A percentile compares a stretch with the other conserved stretches of the same genome.
These are phyloP conservation scores for Selenia dentaria DNA, from an alignment of 2,888 invertebrate species.

Conservation along the genomic window DNA sequence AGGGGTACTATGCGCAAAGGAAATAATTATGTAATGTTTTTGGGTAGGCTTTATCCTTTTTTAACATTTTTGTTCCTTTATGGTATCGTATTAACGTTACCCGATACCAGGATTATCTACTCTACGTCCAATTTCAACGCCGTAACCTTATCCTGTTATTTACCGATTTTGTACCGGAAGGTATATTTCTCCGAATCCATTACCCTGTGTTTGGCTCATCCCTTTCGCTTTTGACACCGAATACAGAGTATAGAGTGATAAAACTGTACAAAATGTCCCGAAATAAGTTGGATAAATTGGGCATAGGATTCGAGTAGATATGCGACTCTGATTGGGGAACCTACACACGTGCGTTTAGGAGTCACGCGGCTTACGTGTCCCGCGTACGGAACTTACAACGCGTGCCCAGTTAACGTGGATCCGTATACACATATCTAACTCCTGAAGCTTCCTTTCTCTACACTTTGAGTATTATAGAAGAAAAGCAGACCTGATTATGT, in stretches of 20 bases:
- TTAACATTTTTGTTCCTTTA: no score
- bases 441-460: no score
- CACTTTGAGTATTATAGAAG: constrained; percentile 20
- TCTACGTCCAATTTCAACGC: constrained; percentile 4
- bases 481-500: constrained; percentile 36
- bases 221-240: constrained; percentile 42
- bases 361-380: constrained; percentile 63
- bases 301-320: constrained; percentile 59
- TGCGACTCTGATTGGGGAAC: constrained; percentile 49
- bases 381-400: constrained; percentile 48
- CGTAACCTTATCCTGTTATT: constrained; percentile 9
- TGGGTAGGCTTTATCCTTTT: no score
- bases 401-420: constrained; percentile 51
- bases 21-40: no score
- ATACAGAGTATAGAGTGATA: constrained; percentile 49
- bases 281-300: constrained; percentile 67
- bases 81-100: neutral
- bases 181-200: constrained; percentile 32
- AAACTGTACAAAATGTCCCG: constrained; percentile 50
- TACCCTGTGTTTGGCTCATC: constrained; percentile 39
- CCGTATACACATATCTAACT: no score
- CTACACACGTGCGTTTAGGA: constrained; percentile 63
- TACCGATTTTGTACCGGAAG: constrained; percentile 23
- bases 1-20: no score
- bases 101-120: neutral